phyloP scores from a whole-genome alignment of 2,888 invertebrate genomes.

The Scaptodrosophila latifasciaeformis region DNA sequence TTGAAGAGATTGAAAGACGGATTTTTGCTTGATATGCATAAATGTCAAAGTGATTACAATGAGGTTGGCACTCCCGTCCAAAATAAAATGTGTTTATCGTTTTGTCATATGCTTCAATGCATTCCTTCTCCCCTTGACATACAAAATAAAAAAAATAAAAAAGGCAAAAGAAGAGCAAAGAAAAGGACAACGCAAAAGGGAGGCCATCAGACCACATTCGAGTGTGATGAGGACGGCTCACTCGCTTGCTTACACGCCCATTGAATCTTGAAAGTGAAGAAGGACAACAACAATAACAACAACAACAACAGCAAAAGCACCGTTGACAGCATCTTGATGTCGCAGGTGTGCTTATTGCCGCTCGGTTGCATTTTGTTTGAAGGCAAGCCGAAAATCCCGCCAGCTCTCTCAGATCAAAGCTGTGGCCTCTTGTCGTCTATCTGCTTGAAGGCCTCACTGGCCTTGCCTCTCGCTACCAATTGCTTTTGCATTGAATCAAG shows the following conservation, averaged over 20 bases:
- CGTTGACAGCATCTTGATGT: conserved; percentile 47
- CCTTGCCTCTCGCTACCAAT: conserved; percentile 4
- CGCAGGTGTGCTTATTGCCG: conserved; percentile 73
- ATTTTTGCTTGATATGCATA: conserved; percentile 69
- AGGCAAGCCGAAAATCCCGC: conserved; percentile 61
- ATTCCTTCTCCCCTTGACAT: conserved; percentile 23
- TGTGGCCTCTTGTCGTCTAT: conserved; percentile 13
- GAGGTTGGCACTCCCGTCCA: conserved; percentile 28
- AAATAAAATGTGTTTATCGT: conserved; percentile 71
- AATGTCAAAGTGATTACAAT: conserved; percentile 74
- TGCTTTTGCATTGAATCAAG: conserved; percentile 15
- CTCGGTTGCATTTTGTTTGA: conserved; percentile 69
- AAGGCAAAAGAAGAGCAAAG: conserved; percentile 12
- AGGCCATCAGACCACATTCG: conserved; percentile 18
- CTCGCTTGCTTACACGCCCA: conserved; percentile 68
- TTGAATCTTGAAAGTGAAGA: conserved; percentile 30
- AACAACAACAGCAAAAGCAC: conserved; percentile 11
- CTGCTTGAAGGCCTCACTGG: neutral
- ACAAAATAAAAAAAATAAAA: too few species aligned
- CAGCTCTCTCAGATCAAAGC: conserved; percentile 68
- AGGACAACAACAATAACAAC: neutral
- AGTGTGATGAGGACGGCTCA: conserved; percentile 55
- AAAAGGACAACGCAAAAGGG: conserved; percentile 40
- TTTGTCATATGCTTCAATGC: conserved; percentile 67
- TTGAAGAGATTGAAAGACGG: conserved; percentile 18